Base-by-base conservation (phyloP, 2,113 vertebrate genomes). In the Elachura formosa region DNA sequence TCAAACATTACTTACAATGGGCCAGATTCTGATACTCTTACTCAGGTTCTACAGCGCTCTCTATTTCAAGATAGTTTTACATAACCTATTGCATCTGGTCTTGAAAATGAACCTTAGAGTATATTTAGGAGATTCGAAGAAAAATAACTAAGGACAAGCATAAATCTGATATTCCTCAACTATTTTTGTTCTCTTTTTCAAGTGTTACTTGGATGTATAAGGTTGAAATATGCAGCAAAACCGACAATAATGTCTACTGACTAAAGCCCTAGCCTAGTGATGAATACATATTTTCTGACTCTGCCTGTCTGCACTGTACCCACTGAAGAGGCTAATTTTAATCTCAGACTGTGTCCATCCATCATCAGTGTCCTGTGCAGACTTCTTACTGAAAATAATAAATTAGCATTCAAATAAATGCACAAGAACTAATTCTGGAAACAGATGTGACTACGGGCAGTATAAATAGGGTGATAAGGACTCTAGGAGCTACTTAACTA, bases 1-100 rank as follows among this genome's bases (percentile, higher is more conserved):
- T 97, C 97, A 96, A 96, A 97, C 84, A 94, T 94, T 96, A 73
- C 58, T 96, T 89, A 80, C 83, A 68, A 45, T 34, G 71, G 95
- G 55, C 31, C 85, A 87, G 63, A 94, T 94, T 92, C 92, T 85
- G 68, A 61, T 61, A 38, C 40, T 67, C 45, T 61, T 64, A 59
- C 24, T 89, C 64, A 80, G 63, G 81, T 84, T 85, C 69, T 72
- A 19, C 40, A 89, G 14, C 29, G 45, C 36, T 58, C 41, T 46
- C 34, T 59, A 10, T 74, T 87, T 82, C 55, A 74, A 75, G 31
- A 55, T 8, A 36, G 9, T 64, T 91, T 68, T 87, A 48, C 24
- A n/a, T 55, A 54, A 67, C 36, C 46, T 41, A 34, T 20, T 76
- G 25, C 55, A 71, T 33, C 26, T 29, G 41, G 20, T 72, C 63